A percentile compares a stretch with the other conserved stretches of the same genome.
phyloP scores from a whole-genome alignment of 2,113 vertebrate species.

The Pyrgilauda ruficollis region DNA sequence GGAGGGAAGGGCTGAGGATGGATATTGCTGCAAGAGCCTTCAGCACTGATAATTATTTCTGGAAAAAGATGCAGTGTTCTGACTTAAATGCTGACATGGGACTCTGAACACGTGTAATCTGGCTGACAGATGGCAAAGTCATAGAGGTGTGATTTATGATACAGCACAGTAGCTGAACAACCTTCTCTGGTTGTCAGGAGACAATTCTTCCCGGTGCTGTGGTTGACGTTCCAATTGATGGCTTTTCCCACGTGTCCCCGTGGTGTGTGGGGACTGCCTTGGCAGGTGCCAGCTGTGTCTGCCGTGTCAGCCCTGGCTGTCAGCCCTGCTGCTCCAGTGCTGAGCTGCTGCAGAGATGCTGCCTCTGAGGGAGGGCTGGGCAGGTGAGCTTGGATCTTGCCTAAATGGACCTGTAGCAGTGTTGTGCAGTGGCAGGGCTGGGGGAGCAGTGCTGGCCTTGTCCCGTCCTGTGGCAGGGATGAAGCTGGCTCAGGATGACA shows the following conservation, averaged over 20 bases:
- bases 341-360: background rate
- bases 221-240: background rate
- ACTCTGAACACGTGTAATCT: conserved; percentile 51
- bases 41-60: background rate
- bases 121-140: conserved; percentile 52
- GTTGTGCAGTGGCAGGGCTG: background rate
- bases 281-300: background rate
- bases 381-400: background rate
- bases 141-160: conserved; percentile 58
- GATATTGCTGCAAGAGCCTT: background rate
- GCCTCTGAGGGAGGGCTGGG: background rate
- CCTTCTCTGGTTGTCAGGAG: conserved; percentile 53
- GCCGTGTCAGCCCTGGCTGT: rapidly evolving
- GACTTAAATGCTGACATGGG: conserved; percentile 17
- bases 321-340: background rate
- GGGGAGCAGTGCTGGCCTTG: background rate
- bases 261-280: background rate
- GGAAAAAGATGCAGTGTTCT: conserved; percentile 21
- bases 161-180: conserved; percentile 53
- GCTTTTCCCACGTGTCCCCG: background rate
- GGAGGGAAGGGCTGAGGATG: background rate
- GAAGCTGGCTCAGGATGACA: background rate
- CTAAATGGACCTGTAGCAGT: rapidly evolving
- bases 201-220: background rate
- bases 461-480: background rate